phyloP scores from a whole-genome alignment of 2,113 vertebrate genomes.

The Gambusia holbrooki region DNA sequence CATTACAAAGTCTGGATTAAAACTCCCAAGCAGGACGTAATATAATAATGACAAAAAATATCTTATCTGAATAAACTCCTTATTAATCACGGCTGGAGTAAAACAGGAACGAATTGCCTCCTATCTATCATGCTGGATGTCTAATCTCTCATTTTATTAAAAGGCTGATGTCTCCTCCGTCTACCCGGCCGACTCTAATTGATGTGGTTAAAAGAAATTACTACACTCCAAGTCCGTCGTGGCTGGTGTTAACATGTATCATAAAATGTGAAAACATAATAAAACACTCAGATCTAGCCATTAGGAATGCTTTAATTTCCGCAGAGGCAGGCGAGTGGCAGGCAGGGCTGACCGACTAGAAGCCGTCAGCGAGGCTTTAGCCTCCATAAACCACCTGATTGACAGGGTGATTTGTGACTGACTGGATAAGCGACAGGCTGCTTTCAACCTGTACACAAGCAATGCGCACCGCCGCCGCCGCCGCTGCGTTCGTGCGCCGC shows the following conservation, averaged over 20 bases:
- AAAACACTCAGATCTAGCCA: slow-evolving; percentile 65
- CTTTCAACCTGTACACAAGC: slow-evolving; percentile 37
- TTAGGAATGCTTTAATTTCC: slow-evolving; percentile 69
- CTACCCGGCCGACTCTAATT: slow-evolving; percentile 55
- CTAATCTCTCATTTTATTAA: slow-evolving; percentile 59
- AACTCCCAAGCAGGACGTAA: slow-evolving; percentile 11
- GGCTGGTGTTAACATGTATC: slow-evolving; percentile 65
- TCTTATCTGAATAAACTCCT: slow-evolving; percentile 31
- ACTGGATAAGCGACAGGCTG: slow-evolving; percentile 63
- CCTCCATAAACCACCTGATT: slow-evolving; percentile 67
- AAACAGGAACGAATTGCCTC: slow-evolving; percentile 39
- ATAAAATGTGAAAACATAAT: slow-evolving; percentile 74
- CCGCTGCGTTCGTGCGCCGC: slow-evolving; percentile 27
- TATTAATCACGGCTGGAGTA: slow-evolving; percentile 35
- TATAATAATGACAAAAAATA: slow-evolving; percentile 25
- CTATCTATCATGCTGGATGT: slow-evolving; percentile 50
- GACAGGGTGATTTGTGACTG: slow-evolving; percentile 77
- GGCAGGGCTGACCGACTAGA: slow-evolving; percentile 52
- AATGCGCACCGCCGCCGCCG: not conserved
- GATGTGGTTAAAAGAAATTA: slow-evolving; percentile 60
- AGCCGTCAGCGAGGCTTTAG: slow-evolving; percentile 65
- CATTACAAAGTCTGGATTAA: slow-evolving; percentile 4
- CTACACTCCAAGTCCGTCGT: slow-evolving; percentile 45
- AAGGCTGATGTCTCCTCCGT: slow-evolving; percentile 41
- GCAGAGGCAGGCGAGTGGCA: slow-evolving; percentile 63